Evolutionary conservation across 1,140 invertebrate species (phyloP), one percentile per base, ranked within the genome.

Genomic region (Colletes latitarsis): DNA sequence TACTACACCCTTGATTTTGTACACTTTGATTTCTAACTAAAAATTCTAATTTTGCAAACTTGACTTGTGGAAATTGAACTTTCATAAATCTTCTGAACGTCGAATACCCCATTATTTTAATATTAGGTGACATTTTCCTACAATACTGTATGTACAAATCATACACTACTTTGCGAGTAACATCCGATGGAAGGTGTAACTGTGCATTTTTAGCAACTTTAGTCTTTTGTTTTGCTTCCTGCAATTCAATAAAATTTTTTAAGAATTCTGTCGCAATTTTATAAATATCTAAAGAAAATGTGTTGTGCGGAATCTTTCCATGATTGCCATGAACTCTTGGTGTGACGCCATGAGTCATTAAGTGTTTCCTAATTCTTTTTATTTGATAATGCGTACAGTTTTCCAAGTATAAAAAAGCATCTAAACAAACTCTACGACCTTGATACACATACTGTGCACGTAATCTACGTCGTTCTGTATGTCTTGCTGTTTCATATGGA

Each of bases 311-410:
- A 88, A 96, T 95, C 93, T 97, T 97, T 6, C 96, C 96, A 80
- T 96, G 95, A 90, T 97, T 97, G 3, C 96, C 96, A 90, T 97
- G 96, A 57, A 96, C 95, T 66, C 96, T 91, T 0, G 96, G 96
- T 0, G 96, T 96, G 0, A 97, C 96, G 15, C 96, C 96, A 88
- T 97, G 96, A 0, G 95, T 96, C 94, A 96, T 96, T 3, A 97
- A 94, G 91, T 97, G 96, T 87, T 96, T 96, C 79, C 96, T 92
- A 81, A 97, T 97, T 64, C 96, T 92, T 90, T 97, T 97, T 39
- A 97, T 92, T 88, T 97, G 96, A 92, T 97, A 97, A 90, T 96
- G 96, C 6, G 96, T 97, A 79, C 96, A 96, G 92, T 97, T 97
- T 89, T 97, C 96, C 57, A 97, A 92, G 91, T 97, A 97, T 46